Conservation (phyloP, 1,140 invertebrate species). For the Lepidurus apus region DNA sequence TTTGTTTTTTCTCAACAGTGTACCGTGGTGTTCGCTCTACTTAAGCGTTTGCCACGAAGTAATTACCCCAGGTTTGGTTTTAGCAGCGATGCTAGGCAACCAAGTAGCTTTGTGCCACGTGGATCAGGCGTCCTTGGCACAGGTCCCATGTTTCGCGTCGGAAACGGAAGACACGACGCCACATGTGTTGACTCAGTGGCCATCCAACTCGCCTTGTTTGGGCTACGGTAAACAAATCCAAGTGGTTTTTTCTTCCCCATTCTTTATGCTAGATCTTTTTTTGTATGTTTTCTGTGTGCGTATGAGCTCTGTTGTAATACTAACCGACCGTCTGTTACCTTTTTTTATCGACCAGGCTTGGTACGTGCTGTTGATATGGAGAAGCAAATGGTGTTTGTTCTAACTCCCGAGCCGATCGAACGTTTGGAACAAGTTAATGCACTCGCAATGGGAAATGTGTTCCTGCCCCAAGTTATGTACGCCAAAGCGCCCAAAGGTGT, state of each 20-base stretch:
- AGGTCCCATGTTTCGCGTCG: slow-evolving; percentile 14
- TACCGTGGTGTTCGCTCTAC: slow-evolving; percentile 41
- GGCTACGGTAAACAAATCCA: slow-evolving; percentile 25
- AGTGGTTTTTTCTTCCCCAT: not conserved
- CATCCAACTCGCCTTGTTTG: slow-evolving; percentile 13
- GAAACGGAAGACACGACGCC: not conserved
- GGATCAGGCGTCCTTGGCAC: slow-evolving; percentile 32
- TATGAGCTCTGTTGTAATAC: not conserved
- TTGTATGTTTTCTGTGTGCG: too few relatives aligned
- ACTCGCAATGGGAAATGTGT: slow-evolving; percentile 24
- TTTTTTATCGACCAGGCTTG: not conserved
- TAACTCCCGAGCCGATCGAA: slow-evolving; percentile 29
- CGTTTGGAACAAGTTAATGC: slow-evolving; percentile 25
- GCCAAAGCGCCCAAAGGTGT: slow-evolving; percentile 6
- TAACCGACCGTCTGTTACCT: not conserved
- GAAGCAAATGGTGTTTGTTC: not conserved
- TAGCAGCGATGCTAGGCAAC: slow-evolving; percentile 43
- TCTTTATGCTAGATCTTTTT: not conserved
- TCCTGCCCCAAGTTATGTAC: slow-evolving; percentile 18
- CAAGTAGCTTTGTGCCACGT: slow-evolving; percentile 43
- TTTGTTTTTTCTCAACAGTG: slow-evolving; percentile 35
- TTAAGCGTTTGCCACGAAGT: slow-evolving; percentile 40
- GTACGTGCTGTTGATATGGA: slow-evolving; percentile 21
- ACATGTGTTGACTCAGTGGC: slow-evolving; percentile 21
- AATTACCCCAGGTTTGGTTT: slow-evolving; percentile 38